These are phyloP conservation scores for Phyto melanocephala DNA, from an alignment of 2,888 invertebrate species.

Conservation along the genomic window DNA sequence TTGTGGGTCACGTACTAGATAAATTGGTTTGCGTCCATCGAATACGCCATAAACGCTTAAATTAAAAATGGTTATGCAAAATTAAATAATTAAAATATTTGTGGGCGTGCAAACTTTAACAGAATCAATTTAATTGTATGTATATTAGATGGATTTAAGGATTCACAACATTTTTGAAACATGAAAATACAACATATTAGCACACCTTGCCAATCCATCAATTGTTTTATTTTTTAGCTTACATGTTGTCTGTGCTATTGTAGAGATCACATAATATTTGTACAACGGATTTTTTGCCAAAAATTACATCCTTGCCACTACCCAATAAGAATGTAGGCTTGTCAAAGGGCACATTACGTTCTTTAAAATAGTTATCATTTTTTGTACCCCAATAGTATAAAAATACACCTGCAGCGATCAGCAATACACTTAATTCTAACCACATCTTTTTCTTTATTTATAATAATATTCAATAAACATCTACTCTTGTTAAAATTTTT, in stretches of 20 bases:
- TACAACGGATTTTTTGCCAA: slow-evolving; percentile 78
- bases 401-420: not conserved
- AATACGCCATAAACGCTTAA: slow-evolving; percentile 78
- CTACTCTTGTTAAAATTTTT: not conserved
- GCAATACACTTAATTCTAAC: slow-evolving; percentile 27
- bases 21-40: slow-evolving; percentile 75
- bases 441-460: too few relatives aligned
- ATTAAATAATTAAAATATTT: not conserved
- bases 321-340: slow-evolving; percentile 62
- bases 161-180: too few relatives aligned
- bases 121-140: not conserved
- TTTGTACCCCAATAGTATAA: slow-evolving; percentile 66
- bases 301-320: slow-evolving; percentile 53
- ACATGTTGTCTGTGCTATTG: slow-evolving; percentile 76
- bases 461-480: not conserved
- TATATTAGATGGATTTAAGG: too few relatives aligned
- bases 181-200: too few relatives aligned
- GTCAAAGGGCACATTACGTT: slow-evolving; percentile 61
- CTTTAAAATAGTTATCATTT: slow-evolving; percentile 66
- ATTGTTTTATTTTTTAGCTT: slow-evolving; percentile 32
- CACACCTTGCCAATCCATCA: too few relatives aligned
- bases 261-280: slow-evolving; percentile 66
- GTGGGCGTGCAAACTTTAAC: not conserved
- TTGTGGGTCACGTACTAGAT: slow-evolving; percentile 80
- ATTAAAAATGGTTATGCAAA: not conserved